Conservation (phyloP, 2,888 invertebrate genomes). For the Yponomeuta evonymella region DNA sequence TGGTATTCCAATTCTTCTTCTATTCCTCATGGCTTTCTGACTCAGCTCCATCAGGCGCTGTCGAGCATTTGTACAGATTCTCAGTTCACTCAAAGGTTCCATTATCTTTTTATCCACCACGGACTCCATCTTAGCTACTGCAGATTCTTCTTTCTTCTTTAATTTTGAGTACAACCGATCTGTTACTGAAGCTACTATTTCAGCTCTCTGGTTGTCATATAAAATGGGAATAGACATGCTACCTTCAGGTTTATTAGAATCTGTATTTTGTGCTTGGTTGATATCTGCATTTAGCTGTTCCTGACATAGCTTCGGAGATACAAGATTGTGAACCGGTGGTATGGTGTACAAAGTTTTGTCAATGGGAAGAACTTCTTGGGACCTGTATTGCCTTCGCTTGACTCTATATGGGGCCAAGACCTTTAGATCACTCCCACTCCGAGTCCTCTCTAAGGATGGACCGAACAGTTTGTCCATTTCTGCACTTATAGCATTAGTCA, state of each 20-base stretch:
- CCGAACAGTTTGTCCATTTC: conserved; percentile 63
- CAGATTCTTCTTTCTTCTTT: conserved; percentile 71
- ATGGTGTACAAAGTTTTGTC: conserved; percentile 30
- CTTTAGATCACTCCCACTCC: conserved; percentile 62
- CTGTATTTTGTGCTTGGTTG: background rate
- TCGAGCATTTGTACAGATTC: conserved; percentile 76
- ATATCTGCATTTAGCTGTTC: background rate
- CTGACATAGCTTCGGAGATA: conserved; percentile 3
- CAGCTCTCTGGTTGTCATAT: conserved; percentile 74
- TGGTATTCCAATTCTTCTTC: conserved; percentile 66
- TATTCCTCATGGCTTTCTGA: conserved; percentile 73
- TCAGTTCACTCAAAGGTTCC: conserved; percentile 69
- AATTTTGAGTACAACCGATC: conserved; percentile 78
- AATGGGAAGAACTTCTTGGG: conserved; percentile 61
- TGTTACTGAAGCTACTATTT: conserved; percentile 83
- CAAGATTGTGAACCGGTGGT: background rate
- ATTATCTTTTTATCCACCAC: conserved; percentile 57
- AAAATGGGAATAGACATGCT: conserved; percentile 41
- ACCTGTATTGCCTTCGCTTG: conserved; percentile 61
- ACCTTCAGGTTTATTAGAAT: background rate
- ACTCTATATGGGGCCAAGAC: conserved; percentile 53
- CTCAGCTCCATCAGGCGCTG: conserved; percentile 76
- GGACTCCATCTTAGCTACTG: conserved; percentile 55
- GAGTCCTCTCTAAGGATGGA: conserved; percentile 59
- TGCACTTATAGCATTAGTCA: conserved; percentile 52